Conservation (phyloP, 2,113 vertebrate genomes). For the Pelecanus crispus region DNA sequence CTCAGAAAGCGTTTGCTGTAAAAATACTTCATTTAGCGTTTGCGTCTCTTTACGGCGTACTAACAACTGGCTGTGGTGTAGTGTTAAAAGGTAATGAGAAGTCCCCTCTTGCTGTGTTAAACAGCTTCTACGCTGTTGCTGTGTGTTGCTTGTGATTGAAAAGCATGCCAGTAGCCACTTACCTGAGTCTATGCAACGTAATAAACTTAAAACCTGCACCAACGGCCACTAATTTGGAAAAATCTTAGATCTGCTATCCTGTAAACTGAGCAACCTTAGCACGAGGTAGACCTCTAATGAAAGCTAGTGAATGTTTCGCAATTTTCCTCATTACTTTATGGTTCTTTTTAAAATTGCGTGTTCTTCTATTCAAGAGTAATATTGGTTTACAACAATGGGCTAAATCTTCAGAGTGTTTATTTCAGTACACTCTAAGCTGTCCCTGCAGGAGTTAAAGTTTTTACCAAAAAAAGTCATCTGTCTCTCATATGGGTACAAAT, state of each 20-base stretch:
- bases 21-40: accelerated
- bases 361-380: neutral
- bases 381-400: neutral
- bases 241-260: neutral
- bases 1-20: neutral
- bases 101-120: neutral
- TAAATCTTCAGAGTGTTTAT: neutral
- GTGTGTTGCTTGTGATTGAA: neutral
- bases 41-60: neutral
- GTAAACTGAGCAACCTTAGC: neutral
- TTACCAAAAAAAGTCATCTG: neutral
- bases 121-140: too few relatives aligned
- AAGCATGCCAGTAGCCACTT: neutral
- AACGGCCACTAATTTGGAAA: neutral
- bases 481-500: neutral
- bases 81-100: neutral
- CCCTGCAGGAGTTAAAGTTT: neutral
- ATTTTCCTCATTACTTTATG: neutral
- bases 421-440: neutral
- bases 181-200: too few relatives aligned
- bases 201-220: neutral
- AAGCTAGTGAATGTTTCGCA: neutral
- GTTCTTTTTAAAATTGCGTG: neutral
- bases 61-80: neutral
- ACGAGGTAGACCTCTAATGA: neutral